Evolutionary conservation across 1,140 invertebrate species (phyloP).

Genomic region (Hycleus cichorii): DNA sequence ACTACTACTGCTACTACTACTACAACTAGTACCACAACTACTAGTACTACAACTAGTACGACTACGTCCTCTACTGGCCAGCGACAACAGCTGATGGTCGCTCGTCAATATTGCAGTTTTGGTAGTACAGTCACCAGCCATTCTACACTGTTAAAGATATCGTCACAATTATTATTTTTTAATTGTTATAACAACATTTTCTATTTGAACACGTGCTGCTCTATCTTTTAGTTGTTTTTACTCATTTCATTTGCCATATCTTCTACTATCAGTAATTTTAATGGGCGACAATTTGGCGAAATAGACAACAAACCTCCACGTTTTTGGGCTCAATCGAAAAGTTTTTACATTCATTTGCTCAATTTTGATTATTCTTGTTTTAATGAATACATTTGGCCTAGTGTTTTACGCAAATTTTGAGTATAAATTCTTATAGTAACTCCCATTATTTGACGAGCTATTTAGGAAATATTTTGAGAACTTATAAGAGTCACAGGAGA

Average conservation of each 20-base stretch:
- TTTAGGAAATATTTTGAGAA: no score
- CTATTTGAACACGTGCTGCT: neutral
- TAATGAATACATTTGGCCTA: no score
- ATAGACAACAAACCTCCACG: no score
- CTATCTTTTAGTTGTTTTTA: neutral
- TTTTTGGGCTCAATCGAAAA: no score
- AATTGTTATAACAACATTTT: neutral
- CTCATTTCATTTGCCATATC: neutral
- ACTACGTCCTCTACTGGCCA: constrained; percentile 26
- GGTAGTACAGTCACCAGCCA: constrained; percentile 68
- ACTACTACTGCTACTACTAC: constrained; percentile 44
- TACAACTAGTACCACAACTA: neutral
- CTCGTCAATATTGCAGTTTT: constrained; percentile 88
- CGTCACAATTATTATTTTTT: neutral
- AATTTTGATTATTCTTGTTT: no score
- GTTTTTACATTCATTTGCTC: no score
- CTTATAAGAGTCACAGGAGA: no score
- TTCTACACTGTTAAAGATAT: neutral
- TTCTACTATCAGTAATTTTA: neutral
- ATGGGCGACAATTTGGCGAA: no score
- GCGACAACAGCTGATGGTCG: constrained; percentile 59
- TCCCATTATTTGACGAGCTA: no score
- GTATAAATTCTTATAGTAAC: no score
- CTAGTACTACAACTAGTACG: constrained; percentile 13
- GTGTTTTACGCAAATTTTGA: no score